Evolutionary conservation across 23 tunicate species (phyloP).

Genomic region (Halocynthia aurantium): DNA sequence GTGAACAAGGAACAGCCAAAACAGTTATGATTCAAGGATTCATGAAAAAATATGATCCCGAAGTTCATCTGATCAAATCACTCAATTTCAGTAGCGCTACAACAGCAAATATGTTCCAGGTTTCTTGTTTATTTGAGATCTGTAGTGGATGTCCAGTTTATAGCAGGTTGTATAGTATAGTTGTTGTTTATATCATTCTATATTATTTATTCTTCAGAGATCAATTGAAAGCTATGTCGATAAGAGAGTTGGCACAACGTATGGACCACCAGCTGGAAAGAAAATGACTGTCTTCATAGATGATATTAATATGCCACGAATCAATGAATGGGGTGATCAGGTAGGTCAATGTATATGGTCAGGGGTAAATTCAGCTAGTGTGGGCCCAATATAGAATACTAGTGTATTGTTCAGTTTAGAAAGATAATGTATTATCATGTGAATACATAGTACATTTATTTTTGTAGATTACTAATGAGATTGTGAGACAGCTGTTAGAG

Average conservation of each 20-base stretch:
- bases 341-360: conserved; percentile 1
- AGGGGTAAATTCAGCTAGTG: not conserved
- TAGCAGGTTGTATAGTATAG: not conserved
- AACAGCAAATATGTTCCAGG: conserved; percentile 83
- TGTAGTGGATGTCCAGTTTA: not conserved
- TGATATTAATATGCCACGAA: conserved; percentile 85
- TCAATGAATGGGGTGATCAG: conserved; percentile 94
- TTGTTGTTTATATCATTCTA: not conserved
- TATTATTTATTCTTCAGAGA: conserved; percentile 21
- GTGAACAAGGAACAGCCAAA: conserved; percentile 89
- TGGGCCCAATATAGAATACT: not conserved
- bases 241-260: conserved; percentile 86
- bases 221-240: conserved; percentile 82
- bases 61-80: conserved; percentile 68
- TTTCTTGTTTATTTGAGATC: not conserved
- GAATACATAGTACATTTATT: not conserved
- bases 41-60: conserved; percentile 63
- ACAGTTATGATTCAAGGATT: conserved; percentile 90
- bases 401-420: not conserved
- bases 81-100: conserved; percentile 84
- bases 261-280: conserved; percentile 89
- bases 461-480: conserved; percentile 72
- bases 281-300: conserved; percentile 88
- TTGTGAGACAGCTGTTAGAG: conserved; percentile 75
- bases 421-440: no score